Base-by-base conservation (phyloP, 2,797 vertebrate genomes). In the Telmatherina bonti region DNA sequence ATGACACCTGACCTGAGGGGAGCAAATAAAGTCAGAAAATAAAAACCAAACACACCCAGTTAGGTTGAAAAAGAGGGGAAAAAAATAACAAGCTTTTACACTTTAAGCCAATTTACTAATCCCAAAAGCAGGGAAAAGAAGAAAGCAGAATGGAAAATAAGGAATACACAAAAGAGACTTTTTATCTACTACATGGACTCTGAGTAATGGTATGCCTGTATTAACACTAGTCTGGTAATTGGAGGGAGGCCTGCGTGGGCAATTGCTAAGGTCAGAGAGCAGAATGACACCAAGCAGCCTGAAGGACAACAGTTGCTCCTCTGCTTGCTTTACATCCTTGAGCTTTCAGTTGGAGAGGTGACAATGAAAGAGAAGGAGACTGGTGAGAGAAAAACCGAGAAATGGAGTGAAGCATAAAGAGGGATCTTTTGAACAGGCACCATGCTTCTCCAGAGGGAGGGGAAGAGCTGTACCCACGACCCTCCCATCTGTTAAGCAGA, bases 401-500 rank as follows among this genome's bases (percentile, higher is more conserved):
- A 83, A 90, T 70, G 67, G 79, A 87, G 76, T 86, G 86, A 87
- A 87, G 89, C 89, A 91, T 88, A 91, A 94, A 88, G 85, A 83
- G 79, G 79, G 78, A 93, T 90, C 84, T 83, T 91, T 85, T 85
- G 94, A 94, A 92, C 93, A 93, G 91, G 91, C 90, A 92, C 89
- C 82, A 91, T 80, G 88, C 88, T 93, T 95, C 86, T 94, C 91
- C 83, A 83, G 87, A 90, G 84, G 85, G 85, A 93, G 92, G 85
- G 89, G 85, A 87, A 88, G 91, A 88, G 91, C 84, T 90, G 80
- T 88, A 88, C 90, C 88, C 86, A 85, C 82, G 85, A 93, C 91
- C 92, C 93, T 94, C 89, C 89, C 88, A 95, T 95, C 89, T 93
- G 92, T 86, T 95, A 92, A 93, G 87, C 93, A 92, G 89, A 92